Conservation (phyloP, 1,140 invertebrate species). For the Protaetia brevitarsis region DNA sequence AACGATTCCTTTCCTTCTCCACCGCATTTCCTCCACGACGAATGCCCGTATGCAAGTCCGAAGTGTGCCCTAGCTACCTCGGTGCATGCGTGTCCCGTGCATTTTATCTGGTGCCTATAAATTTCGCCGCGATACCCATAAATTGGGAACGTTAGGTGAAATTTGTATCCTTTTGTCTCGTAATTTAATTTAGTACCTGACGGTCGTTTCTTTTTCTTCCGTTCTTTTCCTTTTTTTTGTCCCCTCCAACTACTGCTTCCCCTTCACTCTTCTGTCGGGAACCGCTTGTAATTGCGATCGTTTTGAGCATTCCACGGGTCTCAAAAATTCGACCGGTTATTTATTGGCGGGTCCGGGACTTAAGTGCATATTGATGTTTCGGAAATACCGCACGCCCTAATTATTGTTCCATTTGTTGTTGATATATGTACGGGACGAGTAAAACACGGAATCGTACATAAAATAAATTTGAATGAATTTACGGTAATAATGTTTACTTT, state of each 20-base stretch:
- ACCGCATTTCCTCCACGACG: background rate
- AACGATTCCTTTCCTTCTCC: background rate
- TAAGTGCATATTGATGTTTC: constrained; percentile 9
- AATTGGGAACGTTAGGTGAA: background rate
- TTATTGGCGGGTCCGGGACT: background rate
- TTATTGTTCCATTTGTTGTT: constrained; percentile 8
- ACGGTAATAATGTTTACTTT: no score
- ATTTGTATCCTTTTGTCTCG: constrained; percentile 12
- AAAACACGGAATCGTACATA: no score
- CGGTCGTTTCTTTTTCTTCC: background rate
- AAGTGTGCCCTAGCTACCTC: no score
- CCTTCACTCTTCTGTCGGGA: background rate
- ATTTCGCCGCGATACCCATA: constrained; percentile 3
- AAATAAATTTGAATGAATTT: no score
- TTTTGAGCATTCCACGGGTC: background rate
- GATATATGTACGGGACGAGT: constrained; percentile 16
- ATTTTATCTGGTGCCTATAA: constrained; percentile 2
- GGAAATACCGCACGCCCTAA: background rate
- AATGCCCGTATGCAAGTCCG: background rate
- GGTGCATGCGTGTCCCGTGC: no score
- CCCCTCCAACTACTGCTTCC: no score
- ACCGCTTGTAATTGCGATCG: background rate
- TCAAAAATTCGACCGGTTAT: background rate
- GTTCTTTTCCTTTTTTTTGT: no score
- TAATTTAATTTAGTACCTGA: background rate